phyloP scores from a whole-genome alignment of 1,140 invertebrate species.

The Pseudomyrmex pallidus region DNA sequence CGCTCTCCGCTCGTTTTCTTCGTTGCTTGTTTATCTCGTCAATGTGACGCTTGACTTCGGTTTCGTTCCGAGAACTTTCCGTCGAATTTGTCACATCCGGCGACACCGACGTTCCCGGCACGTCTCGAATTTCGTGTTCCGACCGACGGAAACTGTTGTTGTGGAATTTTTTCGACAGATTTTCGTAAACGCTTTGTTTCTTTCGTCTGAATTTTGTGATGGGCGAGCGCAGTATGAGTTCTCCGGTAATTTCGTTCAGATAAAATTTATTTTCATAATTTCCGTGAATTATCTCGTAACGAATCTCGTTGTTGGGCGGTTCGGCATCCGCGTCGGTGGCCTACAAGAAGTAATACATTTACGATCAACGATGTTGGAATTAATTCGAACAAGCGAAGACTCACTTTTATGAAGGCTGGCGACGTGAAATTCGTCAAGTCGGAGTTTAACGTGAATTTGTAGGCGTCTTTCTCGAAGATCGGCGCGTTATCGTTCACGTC shows the following conservation, averaged over 20 bases:
- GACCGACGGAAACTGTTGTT: conserved; percentile 7
- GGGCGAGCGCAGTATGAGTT: conserved; percentile 85
- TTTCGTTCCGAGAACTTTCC: background rate
- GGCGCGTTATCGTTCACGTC: conserved; percentile 96
- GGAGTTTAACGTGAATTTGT: conserved; percentile 92
- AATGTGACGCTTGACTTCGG: conserved; percentile 7
- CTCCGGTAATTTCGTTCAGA: conserved; percentile 91
- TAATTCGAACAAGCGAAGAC: background rate
- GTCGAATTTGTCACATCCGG: conserved; percentile 26
- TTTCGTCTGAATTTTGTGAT: conserved; percentile 83
- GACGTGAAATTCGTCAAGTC: conserved; percentile 91
- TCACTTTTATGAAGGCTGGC: conserved; percentile 88
- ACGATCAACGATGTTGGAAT: background rate
- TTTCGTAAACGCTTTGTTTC: conserved; percentile 69
- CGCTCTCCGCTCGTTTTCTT: conserved; percentile 83
- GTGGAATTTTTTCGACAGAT: conserved; percentile 24
- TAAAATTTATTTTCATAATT: conserved; percentile 93
- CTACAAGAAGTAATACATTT: conserved; percentile 73
- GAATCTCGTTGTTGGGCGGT: conserved; percentile 93
- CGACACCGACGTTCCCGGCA: conserved; percentile 61
- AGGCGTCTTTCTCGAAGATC: conserved; percentile 91
- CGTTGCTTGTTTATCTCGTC: conserved; percentile 62
- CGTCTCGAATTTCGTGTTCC: conserved; percentile 32
- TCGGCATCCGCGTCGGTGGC: conserved; percentile 93
- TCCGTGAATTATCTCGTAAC: conserved; percentile 93